Conservation (phyloP, 2,797 vertebrate genomes). For the Premnoplex brunnescens region DNA sequence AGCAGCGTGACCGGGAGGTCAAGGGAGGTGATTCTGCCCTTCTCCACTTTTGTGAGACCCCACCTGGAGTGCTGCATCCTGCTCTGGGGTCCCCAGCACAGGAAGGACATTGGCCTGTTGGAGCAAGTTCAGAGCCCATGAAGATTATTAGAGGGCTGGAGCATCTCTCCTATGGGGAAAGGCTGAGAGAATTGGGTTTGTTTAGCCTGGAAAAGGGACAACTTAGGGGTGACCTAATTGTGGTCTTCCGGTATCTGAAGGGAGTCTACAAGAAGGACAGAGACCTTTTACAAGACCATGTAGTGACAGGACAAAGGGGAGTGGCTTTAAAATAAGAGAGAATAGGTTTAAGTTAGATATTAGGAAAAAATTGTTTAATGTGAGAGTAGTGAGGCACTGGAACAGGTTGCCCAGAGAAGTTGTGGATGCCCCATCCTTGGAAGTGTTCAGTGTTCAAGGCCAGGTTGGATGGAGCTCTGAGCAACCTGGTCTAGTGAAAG, state of each 20-base stretch:
- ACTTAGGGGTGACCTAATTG: not conserved
- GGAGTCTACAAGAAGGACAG: not conserved
- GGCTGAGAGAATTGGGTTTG: not conserved
- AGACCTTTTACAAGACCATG: not conserved
- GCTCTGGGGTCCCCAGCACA: not conserved
- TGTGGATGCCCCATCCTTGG: not conserved
- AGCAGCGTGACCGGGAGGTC: not conserved
- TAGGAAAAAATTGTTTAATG: not conserved
- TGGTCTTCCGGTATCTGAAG: not conserved
- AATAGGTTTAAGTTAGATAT: not conserved
- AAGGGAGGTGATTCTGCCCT: not conserved
- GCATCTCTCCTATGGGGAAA: not conserved
- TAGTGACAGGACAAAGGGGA: not conserved
- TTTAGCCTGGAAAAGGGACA: not conserved
- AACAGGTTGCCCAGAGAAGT: not conserved
- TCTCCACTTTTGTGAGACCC: not conserved
- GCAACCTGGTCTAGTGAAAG: not conserved
- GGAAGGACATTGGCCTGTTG: not conserved
- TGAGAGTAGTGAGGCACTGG: not conserved
- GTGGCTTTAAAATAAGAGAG: not conserved
- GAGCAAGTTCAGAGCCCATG: not conserved
- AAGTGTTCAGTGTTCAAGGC: not conserved
- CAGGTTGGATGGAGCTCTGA: not conserved
- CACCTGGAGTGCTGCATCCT: not conserved
- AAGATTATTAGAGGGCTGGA: not conserved